Conservation (phyloP, 2,797 vertebrate genomes). For the Oophaga sylvatica region DNA sequence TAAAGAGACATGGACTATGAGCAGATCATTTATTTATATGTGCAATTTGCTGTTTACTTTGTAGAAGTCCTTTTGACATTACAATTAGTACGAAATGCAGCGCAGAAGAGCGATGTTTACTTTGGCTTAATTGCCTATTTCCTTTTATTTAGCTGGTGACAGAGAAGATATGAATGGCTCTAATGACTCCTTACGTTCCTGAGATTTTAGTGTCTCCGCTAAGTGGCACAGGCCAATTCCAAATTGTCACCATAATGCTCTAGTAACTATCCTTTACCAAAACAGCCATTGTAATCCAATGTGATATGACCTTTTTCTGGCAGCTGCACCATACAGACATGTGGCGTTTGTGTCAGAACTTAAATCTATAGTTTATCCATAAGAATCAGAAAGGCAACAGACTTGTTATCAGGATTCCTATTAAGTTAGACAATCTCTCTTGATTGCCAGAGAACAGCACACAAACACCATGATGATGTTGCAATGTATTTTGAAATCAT, state of each 20-base stretch:
- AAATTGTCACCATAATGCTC: conserved; percentile 5
- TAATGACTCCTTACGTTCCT: conserved; percentile 39
- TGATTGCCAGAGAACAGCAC: neutral
- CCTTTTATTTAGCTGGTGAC: conserved; percentile 60
- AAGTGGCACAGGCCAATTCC: neutral
- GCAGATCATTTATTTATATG: neutral
- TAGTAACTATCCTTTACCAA: neutral
- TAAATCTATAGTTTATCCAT: neutral
- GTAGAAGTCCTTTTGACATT: neutral
- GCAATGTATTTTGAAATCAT: conserved; percentile 21
- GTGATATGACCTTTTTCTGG: neutral
- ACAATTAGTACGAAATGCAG: conserved; percentile 49
- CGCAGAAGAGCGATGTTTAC: conserved; percentile 50
- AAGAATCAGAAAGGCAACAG: neutral
- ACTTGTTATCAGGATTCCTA: neutral
- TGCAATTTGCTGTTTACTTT: conserved; percentile 9
- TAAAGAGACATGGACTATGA: neutral
- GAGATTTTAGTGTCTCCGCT: conserved; percentile 1
- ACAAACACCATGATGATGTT: conserved; percentile 15
- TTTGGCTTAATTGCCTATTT: conserved; percentile 61
- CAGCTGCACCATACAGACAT: neutral
- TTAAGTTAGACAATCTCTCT: neutral
- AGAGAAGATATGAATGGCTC: conserved; percentile 58
- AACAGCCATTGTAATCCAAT: neutral
- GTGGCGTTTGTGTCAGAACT: neutral